Evolutionary conservation across 2,888 invertebrate species (phyloP).

Genomic region (Galerucella pusilla): DNA sequence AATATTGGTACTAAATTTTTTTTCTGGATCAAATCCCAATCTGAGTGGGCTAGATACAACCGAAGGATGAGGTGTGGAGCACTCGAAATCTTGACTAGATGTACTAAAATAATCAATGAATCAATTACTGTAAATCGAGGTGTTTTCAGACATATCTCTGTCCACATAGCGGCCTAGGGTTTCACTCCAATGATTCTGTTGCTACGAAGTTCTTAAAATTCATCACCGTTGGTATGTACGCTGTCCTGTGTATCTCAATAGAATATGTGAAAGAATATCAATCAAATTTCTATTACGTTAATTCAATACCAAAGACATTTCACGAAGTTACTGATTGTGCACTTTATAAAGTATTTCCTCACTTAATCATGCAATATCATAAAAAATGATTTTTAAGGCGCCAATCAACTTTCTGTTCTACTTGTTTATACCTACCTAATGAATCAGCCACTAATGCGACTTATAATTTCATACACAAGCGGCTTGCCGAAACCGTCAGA

Average conservation of each 20-base stretch:
- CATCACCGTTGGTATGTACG: too few species aligned
- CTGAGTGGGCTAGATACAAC: too few species aligned
- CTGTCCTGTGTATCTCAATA: not conserved
- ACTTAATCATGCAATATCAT: constrained; percentile 40
- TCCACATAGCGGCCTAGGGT: too few species aligned
- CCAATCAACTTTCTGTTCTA: constrained; percentile 36
- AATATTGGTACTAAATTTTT: too few species aligned
- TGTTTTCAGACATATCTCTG: not conserved
- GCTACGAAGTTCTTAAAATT: not conserved
- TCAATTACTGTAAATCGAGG: too few species aligned
- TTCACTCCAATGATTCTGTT: too few species aligned
- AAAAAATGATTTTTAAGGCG: constrained; percentile 40
- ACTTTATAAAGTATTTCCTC: constrained; percentile 38
- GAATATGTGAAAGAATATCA: not conserved
- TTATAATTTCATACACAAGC: not conserved
- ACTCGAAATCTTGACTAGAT: too few species aligned
- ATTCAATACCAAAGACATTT: constrained; percentile 41
- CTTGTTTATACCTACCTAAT: not conserved
- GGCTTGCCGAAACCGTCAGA: not conserved
- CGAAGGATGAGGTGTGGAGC: too few species aligned
- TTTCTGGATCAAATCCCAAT: too few species aligned
- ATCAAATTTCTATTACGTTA: constrained; percentile 39
- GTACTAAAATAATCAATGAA: too few species aligned
- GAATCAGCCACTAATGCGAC: not conserved
- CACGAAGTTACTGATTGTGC: constrained; percentile 39